These are phyloP conservation scores for Polietes domitor DNA, from an alignment of 2,888 invertebrate genomes.

Conservation along the genomic window DNA sequence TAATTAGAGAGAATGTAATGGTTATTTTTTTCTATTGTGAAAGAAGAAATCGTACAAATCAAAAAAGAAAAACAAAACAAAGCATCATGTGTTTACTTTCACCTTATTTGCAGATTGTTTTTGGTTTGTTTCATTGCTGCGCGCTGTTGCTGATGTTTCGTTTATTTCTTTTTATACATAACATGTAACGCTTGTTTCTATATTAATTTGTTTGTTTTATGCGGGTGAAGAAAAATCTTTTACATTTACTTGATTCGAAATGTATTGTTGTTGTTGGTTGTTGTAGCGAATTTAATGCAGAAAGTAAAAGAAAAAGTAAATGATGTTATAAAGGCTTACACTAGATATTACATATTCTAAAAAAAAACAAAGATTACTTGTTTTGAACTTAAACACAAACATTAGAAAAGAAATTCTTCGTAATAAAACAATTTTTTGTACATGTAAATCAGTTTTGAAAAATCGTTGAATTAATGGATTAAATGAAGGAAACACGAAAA, in stretches of 20 bases:
- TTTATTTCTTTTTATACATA: conserved; percentile 24
- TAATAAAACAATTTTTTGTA: conserved; percentile 31
- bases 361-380: conserved; percentile 27
- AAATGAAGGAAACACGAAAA: conserved; percentile 18
- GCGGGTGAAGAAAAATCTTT: conserved; percentile 24
- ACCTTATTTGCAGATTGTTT: conserved; percentile 69
- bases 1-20: background rate
- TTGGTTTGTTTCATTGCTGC: conserved; percentile 27
- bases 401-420: conserved; percentile 7
- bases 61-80: conserved; percentile 60
- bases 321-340: conserved; percentile 20
- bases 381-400: background rate
- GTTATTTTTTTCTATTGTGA: background rate
- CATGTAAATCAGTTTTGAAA: conserved; percentile 29
- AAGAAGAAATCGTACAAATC: conserved; percentile 31
- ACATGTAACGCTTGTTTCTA: conserved; percentile 18
- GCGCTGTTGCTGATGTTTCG: conserved; percentile 26
- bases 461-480: background rate
- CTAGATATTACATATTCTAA: conserved; percentile 29
- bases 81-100: conserved; percentile 77
- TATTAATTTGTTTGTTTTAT: conserved; percentile 34
- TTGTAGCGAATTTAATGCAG: conserved; percentile 44
- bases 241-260: conserved; percentile 29
- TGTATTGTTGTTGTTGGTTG: conserved; percentile 52
- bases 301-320: conserved; percentile 27